These are phyloP conservation scores for Gorsachius magnificus DNA, from an alignment of 2,797 vertebrate species.

Conservation along the genomic window DNA sequence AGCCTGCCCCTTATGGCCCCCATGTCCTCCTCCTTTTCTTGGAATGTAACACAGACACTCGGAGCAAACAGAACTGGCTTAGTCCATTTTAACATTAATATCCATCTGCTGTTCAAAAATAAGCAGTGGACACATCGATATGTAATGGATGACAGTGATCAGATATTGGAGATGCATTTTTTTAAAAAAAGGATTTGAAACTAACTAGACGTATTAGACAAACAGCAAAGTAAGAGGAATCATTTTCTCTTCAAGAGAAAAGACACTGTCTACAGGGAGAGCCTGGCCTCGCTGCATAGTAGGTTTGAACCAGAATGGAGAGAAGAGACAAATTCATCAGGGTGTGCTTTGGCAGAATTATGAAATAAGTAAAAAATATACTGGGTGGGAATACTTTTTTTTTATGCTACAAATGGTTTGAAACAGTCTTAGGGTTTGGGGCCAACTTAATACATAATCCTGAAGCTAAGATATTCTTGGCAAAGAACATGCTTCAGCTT, in stretches of 20 bases:
- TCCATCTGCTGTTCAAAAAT: background rate
- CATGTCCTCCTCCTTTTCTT: background rate
- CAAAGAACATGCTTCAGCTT: background rate
- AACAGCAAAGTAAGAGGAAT: background rate
- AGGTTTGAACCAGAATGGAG: background rate
- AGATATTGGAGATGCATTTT: background rate
- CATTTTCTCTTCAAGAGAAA: background rate
- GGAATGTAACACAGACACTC: fast-evolving
- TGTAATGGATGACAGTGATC: background rate
- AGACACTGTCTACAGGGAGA: background rate
- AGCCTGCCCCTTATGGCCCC: fast-evolving
- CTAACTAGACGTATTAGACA: background rate
- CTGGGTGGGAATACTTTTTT: background rate
- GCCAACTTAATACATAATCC: background rate
- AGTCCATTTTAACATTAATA: too few relatives aligned
- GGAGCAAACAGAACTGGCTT: background rate
- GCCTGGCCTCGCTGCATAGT: background rate
- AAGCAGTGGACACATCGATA: background rate
- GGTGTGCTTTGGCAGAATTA: background rate
- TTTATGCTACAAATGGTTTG: background rate
- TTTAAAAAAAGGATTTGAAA: background rate
- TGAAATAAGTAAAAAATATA: background rate
- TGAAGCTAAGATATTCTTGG: background rate
- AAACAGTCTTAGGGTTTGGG: background rate
- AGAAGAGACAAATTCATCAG: background rate